Conservation (phyloP, 2,888 invertebrate genomes). For the Fragum fragum region DNA sequence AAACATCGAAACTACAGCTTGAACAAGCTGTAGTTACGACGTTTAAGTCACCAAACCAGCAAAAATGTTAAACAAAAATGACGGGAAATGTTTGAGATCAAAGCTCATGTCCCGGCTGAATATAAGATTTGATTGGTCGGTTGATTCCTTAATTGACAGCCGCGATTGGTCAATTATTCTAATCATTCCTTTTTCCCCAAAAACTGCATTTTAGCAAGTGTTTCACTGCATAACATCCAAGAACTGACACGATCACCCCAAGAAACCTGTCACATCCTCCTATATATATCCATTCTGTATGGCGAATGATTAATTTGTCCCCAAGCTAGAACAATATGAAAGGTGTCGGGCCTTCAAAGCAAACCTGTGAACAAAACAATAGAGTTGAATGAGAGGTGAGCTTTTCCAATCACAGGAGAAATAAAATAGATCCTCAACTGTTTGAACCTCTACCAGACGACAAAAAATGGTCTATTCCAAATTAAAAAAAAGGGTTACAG, state of each 20-base stretch:
- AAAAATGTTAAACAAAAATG: background rate
- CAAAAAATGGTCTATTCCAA: too few relatives aligned
- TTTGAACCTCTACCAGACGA: too few relatives aligned
- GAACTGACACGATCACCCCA: background rate
- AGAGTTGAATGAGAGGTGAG: background rate
- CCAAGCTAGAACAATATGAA: constrained; percentile 15
- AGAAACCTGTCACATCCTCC: background rate
- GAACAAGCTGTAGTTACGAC: too few relatives aligned
- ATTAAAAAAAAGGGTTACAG: too few relatives aligned
- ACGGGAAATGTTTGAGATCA: background rate
- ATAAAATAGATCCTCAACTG: too few relatives aligned
- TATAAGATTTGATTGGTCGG: too few relatives aligned
- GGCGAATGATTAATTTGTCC: constrained; percentile 19
- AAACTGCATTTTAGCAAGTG: too few relatives aligned
- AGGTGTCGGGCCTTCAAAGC: constrained; percentile 16
- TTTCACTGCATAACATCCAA: background rate
- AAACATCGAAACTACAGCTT: too few relatives aligned
- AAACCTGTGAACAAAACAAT: constrained; percentile 28
- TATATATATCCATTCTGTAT: constrained; percentile 6
- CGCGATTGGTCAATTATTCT: too few relatives aligned
- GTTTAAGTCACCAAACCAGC: too few relatives aligned
- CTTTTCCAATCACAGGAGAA: constrained; percentile 11
- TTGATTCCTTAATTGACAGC: too few relatives aligned
- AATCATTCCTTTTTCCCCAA: background rate
- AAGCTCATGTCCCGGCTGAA: background rate